Evolutionary conservation across 2,113 vertebrate genomes (phyloP).

Genomic region (Balaeniceps rex): DNA sequence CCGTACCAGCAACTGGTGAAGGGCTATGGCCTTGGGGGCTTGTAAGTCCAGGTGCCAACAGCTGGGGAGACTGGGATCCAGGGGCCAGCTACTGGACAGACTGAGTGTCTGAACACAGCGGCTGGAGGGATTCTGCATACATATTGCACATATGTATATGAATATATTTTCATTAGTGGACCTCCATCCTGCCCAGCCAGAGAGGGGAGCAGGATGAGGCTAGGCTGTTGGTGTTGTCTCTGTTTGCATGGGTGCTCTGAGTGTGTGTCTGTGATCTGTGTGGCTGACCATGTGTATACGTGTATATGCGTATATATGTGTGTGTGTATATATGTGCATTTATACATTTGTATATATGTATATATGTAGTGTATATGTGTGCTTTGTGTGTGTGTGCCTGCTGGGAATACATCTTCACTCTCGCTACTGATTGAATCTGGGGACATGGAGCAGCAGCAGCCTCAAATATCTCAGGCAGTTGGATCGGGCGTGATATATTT

Average conservation of each 20-base stretch:
- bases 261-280: background rate
- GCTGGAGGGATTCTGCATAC: background rate
- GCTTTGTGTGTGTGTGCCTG: background rate
- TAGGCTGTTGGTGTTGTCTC: background rate
- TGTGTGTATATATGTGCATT: background rate
- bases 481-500: background rate
- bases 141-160: too few relatives aligned
- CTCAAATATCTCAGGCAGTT: background rate
- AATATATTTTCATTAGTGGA: background rate
- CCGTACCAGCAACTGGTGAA: background rate
- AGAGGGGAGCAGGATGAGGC: background rate
- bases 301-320: background rate
- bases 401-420: background rate
- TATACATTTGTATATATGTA: background rate
- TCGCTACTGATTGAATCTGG: background rate
- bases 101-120: background rate
- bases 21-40: too few relatives aligned
- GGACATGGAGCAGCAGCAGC: background rate
- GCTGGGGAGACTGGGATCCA: background rate
- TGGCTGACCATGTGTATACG: rapidly evolving
- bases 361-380: background rate
- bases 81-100: background rate
- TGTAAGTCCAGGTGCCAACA: background rate
- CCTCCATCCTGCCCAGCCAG: background rate
- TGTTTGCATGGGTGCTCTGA: background rate